phyloP scores from a whole-genome alignment of 2,113 vertebrate genomes.

The Dromiciops gliroides region DNA sequence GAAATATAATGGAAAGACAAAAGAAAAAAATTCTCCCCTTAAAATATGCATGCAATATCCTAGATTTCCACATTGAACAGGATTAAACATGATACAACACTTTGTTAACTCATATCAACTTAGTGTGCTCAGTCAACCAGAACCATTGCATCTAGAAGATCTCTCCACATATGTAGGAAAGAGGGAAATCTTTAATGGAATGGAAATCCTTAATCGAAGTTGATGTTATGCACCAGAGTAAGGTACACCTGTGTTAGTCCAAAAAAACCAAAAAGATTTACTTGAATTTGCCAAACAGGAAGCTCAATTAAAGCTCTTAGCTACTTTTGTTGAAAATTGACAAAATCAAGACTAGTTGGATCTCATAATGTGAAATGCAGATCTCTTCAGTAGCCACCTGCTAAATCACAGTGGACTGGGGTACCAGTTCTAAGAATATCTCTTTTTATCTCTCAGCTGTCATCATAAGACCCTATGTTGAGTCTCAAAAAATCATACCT shows the following conservation, averaged over 20 bases:
- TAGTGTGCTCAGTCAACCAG: neutral
- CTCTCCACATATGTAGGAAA: constrained; percentile 8
- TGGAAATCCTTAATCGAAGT: constrained; percentile 38
- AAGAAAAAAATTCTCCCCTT: neutral
- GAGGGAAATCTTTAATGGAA: constrained; percentile 30
- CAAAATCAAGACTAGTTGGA: constrained; percentile 8
- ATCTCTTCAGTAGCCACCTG: neutral
- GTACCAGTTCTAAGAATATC: neutral
- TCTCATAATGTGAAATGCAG: neutral
- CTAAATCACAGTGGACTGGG: neutral
- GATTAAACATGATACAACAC: neutral
- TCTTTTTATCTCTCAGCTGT: constrained; percentile 10
- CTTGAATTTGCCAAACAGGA: constrained; percentile 28
- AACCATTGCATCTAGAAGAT: neutral
- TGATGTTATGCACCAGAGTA: constrained; percentile 11
- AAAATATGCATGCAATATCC: neutral
- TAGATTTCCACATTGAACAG: constrained; percentile 30
- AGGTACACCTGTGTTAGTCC: constrained; percentile 50
- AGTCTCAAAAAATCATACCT: neutral
- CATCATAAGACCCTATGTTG: constrained; percentile 15
- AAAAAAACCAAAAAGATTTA: neutral
- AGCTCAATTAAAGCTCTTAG: constrained; percentile 50
- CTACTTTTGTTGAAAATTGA: constrained; percentile 10
- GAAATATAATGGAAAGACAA: neutral
- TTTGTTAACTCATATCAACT: constrained; percentile 45